Percentiles rank a stretch among this genome's conserved stretches.
phyloP scores from a whole-genome alignment of 2,888 invertebrate genomes.

The Neuroscelio doddi region DNA sequence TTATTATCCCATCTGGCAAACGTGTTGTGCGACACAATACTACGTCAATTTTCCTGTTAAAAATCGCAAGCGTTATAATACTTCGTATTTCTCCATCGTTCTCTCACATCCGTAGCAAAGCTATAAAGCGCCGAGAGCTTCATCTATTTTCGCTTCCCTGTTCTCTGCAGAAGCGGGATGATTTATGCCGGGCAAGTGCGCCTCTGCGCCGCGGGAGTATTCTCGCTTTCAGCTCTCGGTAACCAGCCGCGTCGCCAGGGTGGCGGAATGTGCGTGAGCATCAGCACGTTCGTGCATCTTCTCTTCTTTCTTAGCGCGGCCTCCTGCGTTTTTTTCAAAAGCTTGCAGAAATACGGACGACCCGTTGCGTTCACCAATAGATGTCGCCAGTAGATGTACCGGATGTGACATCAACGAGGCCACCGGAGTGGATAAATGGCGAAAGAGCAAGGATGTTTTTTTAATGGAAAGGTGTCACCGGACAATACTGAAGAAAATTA shows the following conservation, averaged over 20 bases:
- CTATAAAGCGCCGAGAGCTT: constrained; percentile 41
- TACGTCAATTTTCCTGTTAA: not conserved
- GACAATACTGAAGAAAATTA: too few relatives aligned
- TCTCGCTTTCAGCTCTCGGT: constrained; percentile 61
- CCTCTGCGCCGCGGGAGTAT: constrained; percentile 63
- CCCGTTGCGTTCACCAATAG: not conserved
- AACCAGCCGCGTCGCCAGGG: constrained; percentile 58
- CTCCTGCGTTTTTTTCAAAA: constrained; percentile 2
- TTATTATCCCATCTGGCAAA: too few relatives aligned
- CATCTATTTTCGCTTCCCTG: constrained; percentile 63
- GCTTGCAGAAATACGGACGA: too few relatives aligned
- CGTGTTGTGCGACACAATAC: too few relatives aligned
- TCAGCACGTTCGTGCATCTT: constrained; percentile 37
- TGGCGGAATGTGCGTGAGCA: constrained; percentile 55
- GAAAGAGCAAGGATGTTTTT: too few relatives aligned
- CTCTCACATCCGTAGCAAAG: constrained; percentile 1
- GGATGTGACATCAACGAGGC: not conserved
- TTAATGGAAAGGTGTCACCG: too few relatives aligned
- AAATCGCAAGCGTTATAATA: not conserved
- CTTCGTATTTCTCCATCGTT: not conserved
- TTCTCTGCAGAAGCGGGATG: constrained; percentile 61
- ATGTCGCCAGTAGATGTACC: not conserved
- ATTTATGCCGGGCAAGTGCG: constrained; percentile 65
- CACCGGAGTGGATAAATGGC: not conserved
- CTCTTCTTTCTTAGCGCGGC: too few relatives aligned